phyloP scores from a whole-genome alignment of 2,113 vertebrate genomes.

The Hymenochirus boettgeri region DNA sequence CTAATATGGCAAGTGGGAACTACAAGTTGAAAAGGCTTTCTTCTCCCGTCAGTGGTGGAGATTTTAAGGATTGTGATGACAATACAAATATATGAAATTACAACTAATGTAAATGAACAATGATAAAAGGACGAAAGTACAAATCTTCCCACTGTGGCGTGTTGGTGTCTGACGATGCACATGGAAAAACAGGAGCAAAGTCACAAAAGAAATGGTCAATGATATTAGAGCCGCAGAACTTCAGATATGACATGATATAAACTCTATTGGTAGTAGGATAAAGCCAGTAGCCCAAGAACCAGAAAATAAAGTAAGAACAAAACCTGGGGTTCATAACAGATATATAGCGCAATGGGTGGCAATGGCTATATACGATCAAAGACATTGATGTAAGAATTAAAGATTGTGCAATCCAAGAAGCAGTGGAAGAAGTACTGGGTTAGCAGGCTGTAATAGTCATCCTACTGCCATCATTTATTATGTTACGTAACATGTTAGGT shows the following conservation, averaged over 20 bases:
- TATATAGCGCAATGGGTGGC: constrained; percentile 9
- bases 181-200: constrained; percentile 6
- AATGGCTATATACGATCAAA: constrained; percentile 30
- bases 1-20: constrained; percentile 3
- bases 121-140: constrained; percentile 5
- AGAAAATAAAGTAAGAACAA: constrained; percentile 1
- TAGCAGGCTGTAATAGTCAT: constrained; percentile 10
- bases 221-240: constrained; percentile 1
- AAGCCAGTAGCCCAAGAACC: constrained; percentile 18
- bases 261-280: constrained; percentile 17
- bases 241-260: constrained; percentile 14
- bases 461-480: background rate
- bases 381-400: constrained; percentile 22
- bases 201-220: constrained; percentile 29
- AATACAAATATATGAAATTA: constrained; percentile 10
- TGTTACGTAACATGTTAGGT: constrained; percentile 18
- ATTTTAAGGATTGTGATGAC: constrained; percentile 18
- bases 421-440: constrained; percentile 17
- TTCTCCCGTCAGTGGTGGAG: background rate
- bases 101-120: constrained; percentile 10
- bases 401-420: constrained; percentile 11
- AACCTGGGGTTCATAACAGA: constrained; percentile 17
- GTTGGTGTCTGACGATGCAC: constrained; percentile 3
- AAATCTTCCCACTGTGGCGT: constrained; percentile 14
- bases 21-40: constrained; percentile 15